Conservation (phyloP, 2,113 vertebrate genomes). For the Astur gentilis region DNA sequence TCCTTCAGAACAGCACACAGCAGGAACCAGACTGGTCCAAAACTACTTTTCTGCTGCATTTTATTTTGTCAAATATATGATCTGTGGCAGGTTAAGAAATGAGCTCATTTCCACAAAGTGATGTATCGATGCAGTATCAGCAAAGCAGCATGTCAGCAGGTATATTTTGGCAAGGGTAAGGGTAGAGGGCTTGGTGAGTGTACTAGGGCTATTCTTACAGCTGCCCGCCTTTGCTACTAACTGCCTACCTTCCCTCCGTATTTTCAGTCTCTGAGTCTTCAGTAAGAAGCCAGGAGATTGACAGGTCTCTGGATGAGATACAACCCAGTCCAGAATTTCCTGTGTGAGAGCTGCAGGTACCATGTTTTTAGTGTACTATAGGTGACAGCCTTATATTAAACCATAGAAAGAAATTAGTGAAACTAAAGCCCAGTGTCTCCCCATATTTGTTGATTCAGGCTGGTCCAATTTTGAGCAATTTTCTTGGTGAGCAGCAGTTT, state of each 20-base stretch:
- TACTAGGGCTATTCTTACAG: neutral
- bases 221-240: neutral
- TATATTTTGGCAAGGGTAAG: neutral
- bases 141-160: neutral
- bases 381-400: constrained; percentile 33
- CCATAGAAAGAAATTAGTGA: constrained; percentile 11
- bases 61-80: neutral
- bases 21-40: neutral
- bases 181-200: neutral
- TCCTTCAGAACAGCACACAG: neutral
- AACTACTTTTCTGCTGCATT: neutral
- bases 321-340: neutral
- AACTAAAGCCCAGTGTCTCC: neutral
- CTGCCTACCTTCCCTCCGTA: neutral
- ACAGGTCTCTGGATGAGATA: neutral
- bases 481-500: constrained; percentile 10
- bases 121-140: neutral
- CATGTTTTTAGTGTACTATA: neutral
- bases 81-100: neutral
- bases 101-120: neutral
- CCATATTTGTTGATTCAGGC: neutral
- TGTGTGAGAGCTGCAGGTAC: neutral
- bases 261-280: neutral
- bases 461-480: constrained; percentile 30
- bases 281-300: neutral